Evolutionary conservation across 2,888 invertebrate genomes (phyloP).

Genomic region (Calliphora vomitoria): DNA sequence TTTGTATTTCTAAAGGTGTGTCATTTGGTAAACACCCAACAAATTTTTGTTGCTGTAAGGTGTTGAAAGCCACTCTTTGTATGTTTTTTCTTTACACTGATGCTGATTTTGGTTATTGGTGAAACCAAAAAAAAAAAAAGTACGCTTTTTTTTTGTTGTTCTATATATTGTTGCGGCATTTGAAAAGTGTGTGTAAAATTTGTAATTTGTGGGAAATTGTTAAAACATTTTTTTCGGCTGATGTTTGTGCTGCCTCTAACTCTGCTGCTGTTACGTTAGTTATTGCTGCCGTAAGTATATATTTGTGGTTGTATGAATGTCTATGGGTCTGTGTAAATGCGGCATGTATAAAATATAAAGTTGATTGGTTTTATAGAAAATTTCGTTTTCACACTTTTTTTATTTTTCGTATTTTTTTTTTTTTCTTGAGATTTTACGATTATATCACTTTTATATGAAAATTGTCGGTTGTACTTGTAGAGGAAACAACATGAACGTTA

Average conservation of each 20-base stretch:
- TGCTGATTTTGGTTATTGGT: slow-evolving; percentile 25
- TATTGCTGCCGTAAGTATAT: not conserved
- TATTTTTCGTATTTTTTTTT: not conserved
- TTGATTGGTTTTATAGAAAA: slow-evolving; percentile 58
- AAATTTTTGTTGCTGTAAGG: not conserved
- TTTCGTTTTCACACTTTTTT: slow-evolving; percentile 40
- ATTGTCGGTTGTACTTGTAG: slow-evolving; percentile 28
- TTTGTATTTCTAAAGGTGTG: slow-evolving; percentile 5
- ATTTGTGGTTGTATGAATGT: not conserved
- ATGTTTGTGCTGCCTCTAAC: not conserved
- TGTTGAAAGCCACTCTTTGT: slow-evolving; percentile 46
- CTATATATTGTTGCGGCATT: slow-evolving; percentile 54
- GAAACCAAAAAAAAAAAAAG: not conserved
- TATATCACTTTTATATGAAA: slow-evolving; percentile 49
- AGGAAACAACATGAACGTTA: not conserved
- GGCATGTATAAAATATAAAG: slow-evolving; percentile 24
- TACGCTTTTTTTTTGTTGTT: slow-evolving; percentile 25
- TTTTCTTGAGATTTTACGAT: not conserved
- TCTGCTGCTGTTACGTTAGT: not conserved
- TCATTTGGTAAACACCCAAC: not conserved
- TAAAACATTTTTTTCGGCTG: slow-evolving; percentile 23
- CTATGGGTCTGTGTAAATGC: not conserved
- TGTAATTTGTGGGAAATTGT: slow-evolving; percentile 65
- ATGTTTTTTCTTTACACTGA: not conserved
- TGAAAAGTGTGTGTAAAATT: slow-evolving; percentile 53